phyloP scores from a whole-genome alignment of 2,888 invertebrate genomes.

The Trilocha varians region DNA sequence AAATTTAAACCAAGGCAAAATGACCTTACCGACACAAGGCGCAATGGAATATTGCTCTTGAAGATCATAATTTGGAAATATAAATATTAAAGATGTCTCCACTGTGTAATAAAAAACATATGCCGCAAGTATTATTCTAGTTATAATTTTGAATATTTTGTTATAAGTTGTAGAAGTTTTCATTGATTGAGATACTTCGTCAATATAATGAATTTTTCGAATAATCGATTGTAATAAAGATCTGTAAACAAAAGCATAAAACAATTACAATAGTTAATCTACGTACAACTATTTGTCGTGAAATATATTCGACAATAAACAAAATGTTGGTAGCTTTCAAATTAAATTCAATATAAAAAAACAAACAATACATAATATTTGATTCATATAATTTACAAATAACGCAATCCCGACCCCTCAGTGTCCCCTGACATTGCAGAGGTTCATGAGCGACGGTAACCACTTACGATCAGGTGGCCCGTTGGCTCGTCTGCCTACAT shows the following conservation, averaged over 20 bases:
- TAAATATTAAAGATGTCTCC: background rate
- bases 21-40: conserved; percentile 28
- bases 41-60: conserved; percentile 19
- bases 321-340: no score
- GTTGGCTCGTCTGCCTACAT: no score
- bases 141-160: conserved; percentile 13
- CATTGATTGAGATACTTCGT: conserved; percentile 17
- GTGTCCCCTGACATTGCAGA: no score
- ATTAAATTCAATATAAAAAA: no score
- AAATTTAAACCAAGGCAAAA: no score
- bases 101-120: background rate
- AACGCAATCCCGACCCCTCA: no score
- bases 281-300: background rate
- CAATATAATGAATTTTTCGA: conserved; percentile 18
- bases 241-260: conserved; percentile 12
- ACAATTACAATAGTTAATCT: background rate
- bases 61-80: background rate
- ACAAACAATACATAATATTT: no score
- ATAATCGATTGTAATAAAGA: conserved; percentile 18
- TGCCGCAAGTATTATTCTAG: background rate
- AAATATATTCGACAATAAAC: no score
- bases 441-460: no score
- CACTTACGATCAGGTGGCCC: no score
- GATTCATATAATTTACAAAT: no score
- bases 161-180: conserved; percentile 12